Evolutionary conservation across 2,888 invertebrate species (phyloP).

Genomic region (Anoplius nigerrimus): DNA sequence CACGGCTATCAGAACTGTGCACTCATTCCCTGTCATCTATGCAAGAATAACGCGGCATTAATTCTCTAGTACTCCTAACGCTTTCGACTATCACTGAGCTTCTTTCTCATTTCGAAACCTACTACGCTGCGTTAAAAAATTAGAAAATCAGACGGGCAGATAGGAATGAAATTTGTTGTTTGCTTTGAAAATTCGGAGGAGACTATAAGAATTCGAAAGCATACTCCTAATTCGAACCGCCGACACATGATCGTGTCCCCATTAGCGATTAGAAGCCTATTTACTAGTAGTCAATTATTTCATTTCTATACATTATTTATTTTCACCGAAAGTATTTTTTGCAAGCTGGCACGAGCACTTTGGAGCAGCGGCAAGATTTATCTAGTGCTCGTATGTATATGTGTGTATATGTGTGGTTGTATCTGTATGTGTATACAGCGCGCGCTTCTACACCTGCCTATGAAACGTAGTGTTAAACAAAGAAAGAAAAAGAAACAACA

Average conservation of each 20-base stretch:
- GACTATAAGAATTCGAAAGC: background rate
- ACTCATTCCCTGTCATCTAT: too few relatives aligned
- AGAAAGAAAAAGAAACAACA: too few relatives aligned
- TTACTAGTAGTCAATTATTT: constrained; percentile 23
- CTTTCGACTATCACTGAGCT: constrained; percentile 17
- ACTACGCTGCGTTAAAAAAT: background rate
- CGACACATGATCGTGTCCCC: constrained; percentile 18
- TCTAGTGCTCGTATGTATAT: too few relatives aligned
- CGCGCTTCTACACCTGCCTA: too few relatives aligned
- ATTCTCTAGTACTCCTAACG: constrained; percentile 1
- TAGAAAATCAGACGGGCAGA: background rate
- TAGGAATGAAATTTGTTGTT: too few relatives aligned
- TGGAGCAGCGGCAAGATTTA: constrained; percentile 48
- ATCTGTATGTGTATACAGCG: too few relatives aligned
- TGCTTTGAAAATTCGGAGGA: too few relatives aligned
- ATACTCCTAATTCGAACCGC: background rate
- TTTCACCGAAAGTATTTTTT: constrained; percentile 26
- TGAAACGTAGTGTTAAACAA: too few relatives aligned
- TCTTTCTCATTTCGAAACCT: constrained; percentile 19
- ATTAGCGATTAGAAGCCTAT: too few relatives aligned
- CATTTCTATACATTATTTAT: background rate
- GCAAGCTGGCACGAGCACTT: constrained; percentile 41
- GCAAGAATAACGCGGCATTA: too few relatives aligned
- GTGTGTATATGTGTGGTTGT: too few relatives aligned
- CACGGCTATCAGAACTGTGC: too few relatives aligned